A percentile compares a stretch with the other conserved stretches of the same genome.
Conservation (phyloP, 2,888 invertebrate species). For the Bombylius major region DNA sequence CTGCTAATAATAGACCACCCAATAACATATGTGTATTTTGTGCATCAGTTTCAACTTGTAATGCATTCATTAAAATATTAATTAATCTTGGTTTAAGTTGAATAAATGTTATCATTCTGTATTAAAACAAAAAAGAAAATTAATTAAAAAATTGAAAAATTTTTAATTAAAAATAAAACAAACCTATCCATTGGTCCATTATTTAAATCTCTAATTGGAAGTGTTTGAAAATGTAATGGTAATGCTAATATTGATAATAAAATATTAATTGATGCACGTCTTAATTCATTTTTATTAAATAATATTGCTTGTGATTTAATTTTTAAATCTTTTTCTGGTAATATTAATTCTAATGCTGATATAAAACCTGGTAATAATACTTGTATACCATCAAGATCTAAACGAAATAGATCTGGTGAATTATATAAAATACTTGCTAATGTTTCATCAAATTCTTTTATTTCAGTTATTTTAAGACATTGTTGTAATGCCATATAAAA, state of each 20-base stretch:
- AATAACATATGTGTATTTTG: slow-evolving; percentile 79
- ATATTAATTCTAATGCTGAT: slow-evolving; percentile 76
- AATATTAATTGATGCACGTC: slow-evolving; percentile 84
- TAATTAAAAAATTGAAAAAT: slow-evolving; percentile 24
- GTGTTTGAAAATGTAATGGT: slow-evolving; percentile 80
- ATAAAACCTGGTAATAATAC: slow-evolving; percentile 83
- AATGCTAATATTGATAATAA: slow-evolving; percentile 82
- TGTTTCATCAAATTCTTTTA: slow-evolving; percentile 61
- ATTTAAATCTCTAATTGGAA: slow-evolving; percentile 57
- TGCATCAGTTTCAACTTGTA: slow-evolving; percentile 74
- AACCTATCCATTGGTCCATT: slow-evolving; percentile 42
- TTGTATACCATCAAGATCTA: slow-evolving; percentile 87
- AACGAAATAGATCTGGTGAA: slow-evolving; percentile 73
- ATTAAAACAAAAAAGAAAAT: not conserved
- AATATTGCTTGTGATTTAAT: slow-evolving; percentile 51
- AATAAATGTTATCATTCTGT: slow-evolving; percentile 44
- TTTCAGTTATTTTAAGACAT: slow-evolving; percentile 59
- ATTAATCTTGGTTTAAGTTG: slow-evolving; percentile 62
- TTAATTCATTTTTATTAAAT: slow-evolving; percentile 58
- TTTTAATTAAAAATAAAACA: slow-evolving; percentile 13
- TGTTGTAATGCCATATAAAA: slow-evolving; percentile 87
- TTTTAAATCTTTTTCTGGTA: slow-evolving; percentile 74
- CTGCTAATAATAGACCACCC: slow-evolving; percentile 62
- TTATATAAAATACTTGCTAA: slow-evolving; percentile 78
- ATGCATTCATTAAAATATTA: slow-evolving; percentile 68